A percentile compares a stretch with the other conserved stretches of the same genome.
Evolutionary conservation across 2,797 vertebrate genomes (phyloP).

Genomic region (Acrossocheilus wenchowensis): DNA sequence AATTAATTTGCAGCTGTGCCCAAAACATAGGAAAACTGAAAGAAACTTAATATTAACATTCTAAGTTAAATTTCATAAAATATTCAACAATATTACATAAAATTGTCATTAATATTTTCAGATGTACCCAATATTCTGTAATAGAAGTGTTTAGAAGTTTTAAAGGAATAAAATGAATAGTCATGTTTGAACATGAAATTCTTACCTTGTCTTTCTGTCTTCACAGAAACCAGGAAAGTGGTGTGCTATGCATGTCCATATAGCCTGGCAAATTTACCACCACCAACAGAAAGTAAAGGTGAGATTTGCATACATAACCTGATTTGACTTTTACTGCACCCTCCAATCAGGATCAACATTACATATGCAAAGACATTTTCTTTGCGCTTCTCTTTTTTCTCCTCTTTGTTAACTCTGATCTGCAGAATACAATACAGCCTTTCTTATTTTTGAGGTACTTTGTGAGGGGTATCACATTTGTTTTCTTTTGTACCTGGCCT

Average conservation of each 20-base stretch:
- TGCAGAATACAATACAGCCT: background rate
- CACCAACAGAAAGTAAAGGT: constrained; percentile 99
- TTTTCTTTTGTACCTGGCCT: constrained; percentile 63
- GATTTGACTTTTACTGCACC: background rate
- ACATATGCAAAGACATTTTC: background rate
- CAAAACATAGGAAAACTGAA: background rate
- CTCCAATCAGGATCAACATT: background rate
- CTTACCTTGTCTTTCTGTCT: constrained; percentile 17
- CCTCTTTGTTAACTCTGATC: background rate
- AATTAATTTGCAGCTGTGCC: constrained; percentile 21
- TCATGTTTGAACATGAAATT: background rate
- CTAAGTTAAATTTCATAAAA: background rate
- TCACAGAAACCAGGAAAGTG: constrained; percentile 96
- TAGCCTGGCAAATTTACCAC: constrained; percentile 98
- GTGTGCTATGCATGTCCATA: constrained; percentile 98
- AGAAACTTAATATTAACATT: background rate
- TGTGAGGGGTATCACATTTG: background rate
- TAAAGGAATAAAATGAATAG: background rate
- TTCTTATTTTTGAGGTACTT: background rate
- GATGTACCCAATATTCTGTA: background rate
- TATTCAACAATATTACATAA: background rate
- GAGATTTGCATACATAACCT: constrained; percentile 71
- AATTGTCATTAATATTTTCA: background rate
- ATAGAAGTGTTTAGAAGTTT: background rate
- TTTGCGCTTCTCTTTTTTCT: background rate